Conservation (phyloP, 2,797 vertebrate genomes). For the Gila robusta region DNA sequence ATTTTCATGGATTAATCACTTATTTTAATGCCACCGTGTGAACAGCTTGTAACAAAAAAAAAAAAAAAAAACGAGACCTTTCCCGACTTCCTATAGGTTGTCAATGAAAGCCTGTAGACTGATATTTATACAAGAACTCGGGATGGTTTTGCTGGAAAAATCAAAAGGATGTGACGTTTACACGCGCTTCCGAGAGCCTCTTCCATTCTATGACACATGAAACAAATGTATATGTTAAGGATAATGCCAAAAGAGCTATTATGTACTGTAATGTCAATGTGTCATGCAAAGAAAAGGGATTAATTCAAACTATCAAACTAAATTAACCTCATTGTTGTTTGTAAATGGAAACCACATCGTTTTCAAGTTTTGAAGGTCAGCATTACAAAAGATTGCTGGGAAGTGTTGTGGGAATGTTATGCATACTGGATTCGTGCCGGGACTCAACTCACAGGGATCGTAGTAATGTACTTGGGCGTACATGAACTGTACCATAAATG, state of each 20-base stretch:
- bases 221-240: neutral
- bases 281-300: too few species aligned
- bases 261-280: too few species aligned
- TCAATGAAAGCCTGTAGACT: neutral
- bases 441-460: constrained; percentile 21
- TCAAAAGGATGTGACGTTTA: neutral
- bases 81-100: neutral
- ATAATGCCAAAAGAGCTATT: too few species aligned
- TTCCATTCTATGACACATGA: neutral
- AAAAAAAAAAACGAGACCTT: neutral
- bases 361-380: neutral
- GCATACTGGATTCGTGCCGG: neutral
- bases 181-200: neutral
- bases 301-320: too few species aligned
- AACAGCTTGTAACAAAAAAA: neutral
- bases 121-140: neutral
- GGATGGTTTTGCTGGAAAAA: neutral
- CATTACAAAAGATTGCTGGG: neutral
- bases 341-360: constrained; percentile 3
- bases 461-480: neutral
- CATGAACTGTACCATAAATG: constrained; percentile 18
- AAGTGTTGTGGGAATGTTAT: constrained; percentile 2
- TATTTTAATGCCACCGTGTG: neutral
- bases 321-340: neutral
- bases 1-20: too few species aligned